Evolutionary conservation across 2,797 vertebrate genomes (phyloP), one percentile per base, ranked within the genome.

Genomic region (Scyliorhinus canicula): DNA sequence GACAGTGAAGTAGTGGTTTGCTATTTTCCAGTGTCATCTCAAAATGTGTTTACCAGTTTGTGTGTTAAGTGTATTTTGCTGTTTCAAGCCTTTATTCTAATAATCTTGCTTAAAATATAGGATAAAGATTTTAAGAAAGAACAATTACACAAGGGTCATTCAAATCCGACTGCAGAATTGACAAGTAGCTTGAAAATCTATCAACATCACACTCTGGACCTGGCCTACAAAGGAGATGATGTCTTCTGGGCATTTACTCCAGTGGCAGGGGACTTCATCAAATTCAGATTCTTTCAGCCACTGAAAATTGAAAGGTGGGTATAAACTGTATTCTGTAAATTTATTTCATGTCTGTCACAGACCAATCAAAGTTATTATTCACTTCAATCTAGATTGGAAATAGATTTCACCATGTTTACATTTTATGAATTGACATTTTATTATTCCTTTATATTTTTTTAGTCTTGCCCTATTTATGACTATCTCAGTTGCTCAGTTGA

Each of bases 61-160:
- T 71, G 55, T 57, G 26, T 52, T 86, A 26, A 50, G 26, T 50
- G 44, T 31, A 44, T 52, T 71, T 52, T 47, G 50, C 24, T 14
- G 19, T 55, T 71, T 74, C 93, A 50, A 24, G 67, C 11, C 7
- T 5, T 55, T 50, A 94, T 71, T 71, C 67, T 94, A 55, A 94
- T n/a, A 11, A 71, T 55, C 74, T 74, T 94, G 26, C 71, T 94
- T 71, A 74, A 94, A 94, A 52, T 71, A 35, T 55, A 98, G 98
- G 98, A 98, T 96, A 97, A 97, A 96, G 97, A 98, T 96, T 98
- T 98, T 97, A 97, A 96, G 85, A 97, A 96, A 95, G 96, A 95
- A 95, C 11, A 4, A 6, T 95, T 98, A 55, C 95, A 96, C 96
- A 96, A 95, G 95, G 91, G 96, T 57, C 98, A 98, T 95, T 93